Conservation (phyloP, 2,797 vertebrate species). For the Sebastes itinus region DNA sequence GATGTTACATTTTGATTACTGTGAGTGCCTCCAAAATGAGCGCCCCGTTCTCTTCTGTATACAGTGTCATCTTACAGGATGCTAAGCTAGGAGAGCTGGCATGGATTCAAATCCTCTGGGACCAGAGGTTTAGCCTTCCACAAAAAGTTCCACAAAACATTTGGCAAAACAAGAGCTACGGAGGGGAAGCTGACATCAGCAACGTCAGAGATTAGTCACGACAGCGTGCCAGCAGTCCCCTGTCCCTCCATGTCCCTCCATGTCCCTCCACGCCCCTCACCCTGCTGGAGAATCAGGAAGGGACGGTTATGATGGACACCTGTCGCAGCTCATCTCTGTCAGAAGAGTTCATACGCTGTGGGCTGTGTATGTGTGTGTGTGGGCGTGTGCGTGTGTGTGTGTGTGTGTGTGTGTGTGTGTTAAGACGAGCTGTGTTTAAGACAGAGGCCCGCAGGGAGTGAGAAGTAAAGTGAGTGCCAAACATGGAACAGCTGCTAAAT, state of each 20-base stretch:
- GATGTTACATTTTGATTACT: neutral
- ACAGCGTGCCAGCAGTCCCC: constrained; percentile 46
- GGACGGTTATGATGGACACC: constrained; percentile 65
- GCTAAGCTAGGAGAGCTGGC: neutral
- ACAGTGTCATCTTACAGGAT: neutral
- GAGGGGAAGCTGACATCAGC: too few species aligned
- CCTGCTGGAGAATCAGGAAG: constrained; percentile 24
- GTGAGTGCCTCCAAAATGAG: neutral
- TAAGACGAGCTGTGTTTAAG: constrained; percentile 48
- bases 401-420: constrained; percentile 23
- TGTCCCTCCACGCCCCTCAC: neutral
- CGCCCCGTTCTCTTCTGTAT: neutral
- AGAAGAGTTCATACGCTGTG: constrained; percentile 11
- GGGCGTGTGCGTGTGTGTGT: constrained; percentile 8
- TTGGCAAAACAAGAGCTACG: constrained; percentile 43
- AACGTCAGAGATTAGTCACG: constrained; percentile 50
- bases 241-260: constrained; percentile 19
- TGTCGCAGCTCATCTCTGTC: constrained; percentile 67
- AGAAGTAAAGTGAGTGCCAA: constrained; percentile 41
- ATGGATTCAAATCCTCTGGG: neutral
- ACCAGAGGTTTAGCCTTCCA: constrained; percentile 24
- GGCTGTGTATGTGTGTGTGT: constrained; percentile 19
- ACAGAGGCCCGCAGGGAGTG: constrained; percentile 45
- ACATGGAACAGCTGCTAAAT: constrained; percentile 71
- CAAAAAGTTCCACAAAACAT: constrained; percentile 36